Conservation (phyloP, 2,113 vertebrate genomes). For the Cyphomyrus plagiostoma region DNA sequence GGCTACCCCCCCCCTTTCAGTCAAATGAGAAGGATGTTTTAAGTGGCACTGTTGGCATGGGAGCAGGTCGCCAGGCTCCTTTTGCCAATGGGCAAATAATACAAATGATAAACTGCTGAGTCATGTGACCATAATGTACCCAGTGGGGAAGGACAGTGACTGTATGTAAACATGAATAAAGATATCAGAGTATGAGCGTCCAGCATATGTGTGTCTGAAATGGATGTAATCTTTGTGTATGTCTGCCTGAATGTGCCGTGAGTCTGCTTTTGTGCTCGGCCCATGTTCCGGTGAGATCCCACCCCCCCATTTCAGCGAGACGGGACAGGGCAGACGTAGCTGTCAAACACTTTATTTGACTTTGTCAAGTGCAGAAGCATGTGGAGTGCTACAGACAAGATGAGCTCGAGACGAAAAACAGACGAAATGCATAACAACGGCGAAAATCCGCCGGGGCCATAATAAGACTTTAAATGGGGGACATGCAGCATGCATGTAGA, state of each 20-base stretch:
- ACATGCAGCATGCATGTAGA: neutral
- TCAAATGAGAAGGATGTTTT: neutral
- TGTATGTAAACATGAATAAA: neutral
- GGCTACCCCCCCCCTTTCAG: neutral
- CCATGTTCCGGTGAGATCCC: neutral
- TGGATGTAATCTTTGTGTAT: neutral
- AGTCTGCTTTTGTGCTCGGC: neutral
- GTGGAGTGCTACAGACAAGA: slow-evolving; percentile 52
- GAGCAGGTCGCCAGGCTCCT: neutral
- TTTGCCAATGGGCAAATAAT: neutral
- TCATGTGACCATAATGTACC: neutral
- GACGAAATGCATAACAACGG: slow-evolving; percentile 6
- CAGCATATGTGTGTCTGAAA: neutral
- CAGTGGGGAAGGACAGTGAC: neutral
- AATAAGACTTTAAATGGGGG: slow-evolving; percentile 20
- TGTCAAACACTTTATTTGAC: slow-evolving; percentile 69
- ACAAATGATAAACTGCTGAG: neutral
- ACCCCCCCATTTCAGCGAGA: neutral
- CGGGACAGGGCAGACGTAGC: slow-evolving; percentile 33
- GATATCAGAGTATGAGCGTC: neutral
- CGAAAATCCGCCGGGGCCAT: slow-evolving; percentile 13
- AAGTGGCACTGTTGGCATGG: neutral
- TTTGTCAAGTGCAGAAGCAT: slow-evolving; percentile 73
- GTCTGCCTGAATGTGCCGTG: neutral
- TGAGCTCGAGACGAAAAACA: slow-evolving; percentile 22